Conservation (phyloP, 2,113 vertebrate genomes). For the Sminthopsis crassicaudata region DNA sequence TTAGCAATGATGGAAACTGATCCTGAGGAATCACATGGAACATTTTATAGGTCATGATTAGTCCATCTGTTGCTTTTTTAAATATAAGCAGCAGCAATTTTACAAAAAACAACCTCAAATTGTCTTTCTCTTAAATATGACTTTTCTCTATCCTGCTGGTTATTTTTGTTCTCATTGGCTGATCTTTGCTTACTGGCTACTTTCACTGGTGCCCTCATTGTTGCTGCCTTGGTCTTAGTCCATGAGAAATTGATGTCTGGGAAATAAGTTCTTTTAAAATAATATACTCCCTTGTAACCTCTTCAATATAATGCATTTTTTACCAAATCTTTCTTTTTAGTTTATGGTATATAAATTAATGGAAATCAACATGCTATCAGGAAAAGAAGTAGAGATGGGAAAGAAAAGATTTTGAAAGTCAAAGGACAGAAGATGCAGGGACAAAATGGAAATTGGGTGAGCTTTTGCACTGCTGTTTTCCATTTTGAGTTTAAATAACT, state of each 20-base stretch:
- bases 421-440: neutral
- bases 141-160: neutral
- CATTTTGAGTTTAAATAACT: conserved; percentile 39
- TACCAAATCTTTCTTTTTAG: neutral
- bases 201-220: neutral
- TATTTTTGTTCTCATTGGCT: neutral
- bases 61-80: neutral
- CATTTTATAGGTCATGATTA: neutral
- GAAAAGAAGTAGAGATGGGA: neutral
- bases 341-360: neutral
- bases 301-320: neutral
- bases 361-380: neutral
- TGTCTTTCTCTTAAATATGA: neutral
- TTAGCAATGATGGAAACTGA: neutral
- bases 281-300: neutral
- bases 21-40: neutral
- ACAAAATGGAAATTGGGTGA: neutral
- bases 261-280: neutral
- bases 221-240: neutral
- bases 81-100: neutral
- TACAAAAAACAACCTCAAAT: neutral
- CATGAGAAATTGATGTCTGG: neutral
- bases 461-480: neutral
- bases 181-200: neutral
- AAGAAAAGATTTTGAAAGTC: neutral